Percentiles rank a stretch among this genome's conserved stretches.
These are phyloP conservation scores for Halichondria panicea DNA, from an alignment of 37 sponge, comb jelly and placozoan genomes.

Conservation along the genomic window DNA sequence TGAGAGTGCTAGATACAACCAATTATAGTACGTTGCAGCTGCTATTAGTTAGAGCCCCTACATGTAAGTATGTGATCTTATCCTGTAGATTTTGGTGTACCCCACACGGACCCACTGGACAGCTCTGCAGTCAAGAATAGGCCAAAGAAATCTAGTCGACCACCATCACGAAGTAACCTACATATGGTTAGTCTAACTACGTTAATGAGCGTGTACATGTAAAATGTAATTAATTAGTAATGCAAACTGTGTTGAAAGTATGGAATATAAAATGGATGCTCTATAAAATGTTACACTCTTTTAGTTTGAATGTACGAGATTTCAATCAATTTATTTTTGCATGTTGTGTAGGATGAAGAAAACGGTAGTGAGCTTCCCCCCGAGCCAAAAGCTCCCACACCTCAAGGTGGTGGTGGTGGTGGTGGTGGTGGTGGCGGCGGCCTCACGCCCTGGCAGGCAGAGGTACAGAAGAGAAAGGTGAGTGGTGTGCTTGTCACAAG, in stretches of 20 bases:
- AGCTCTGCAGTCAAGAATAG: conserved; percentile 28
- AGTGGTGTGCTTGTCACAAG: no score
- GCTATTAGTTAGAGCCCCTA: no score
- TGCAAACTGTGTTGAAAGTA: no score
- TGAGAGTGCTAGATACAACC: no score
- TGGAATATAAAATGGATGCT: not conserved
- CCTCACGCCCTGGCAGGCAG: conserved; percentile 1
- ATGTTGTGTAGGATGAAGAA: not conserved
- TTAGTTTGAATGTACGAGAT: not conserved
- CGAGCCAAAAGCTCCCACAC: no score
- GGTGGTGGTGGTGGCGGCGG: not conserved
- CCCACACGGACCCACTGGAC: conserved; percentile 27
- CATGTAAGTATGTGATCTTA: not conserved
- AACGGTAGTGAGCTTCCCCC: not conserved
- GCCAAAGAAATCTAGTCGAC: conserved; percentile 6
- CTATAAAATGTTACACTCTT: not conserved
- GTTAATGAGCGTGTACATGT: not conserved
- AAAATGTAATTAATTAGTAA: not conserved
- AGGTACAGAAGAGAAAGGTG: not conserved
- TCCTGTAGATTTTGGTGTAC: conserved; percentile 35
- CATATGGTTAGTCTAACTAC: not conserved
- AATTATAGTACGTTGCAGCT: no score
- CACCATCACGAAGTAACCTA: conserved; percentile 28
- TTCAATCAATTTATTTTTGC: not conserved
- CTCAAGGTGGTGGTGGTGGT: not conserved